These are phyloP conservation scores for Nephrotoma appendiculata DNA, from an alignment of 2,888 invertebrate genomes.

Conservation along the genomic window DNA sequence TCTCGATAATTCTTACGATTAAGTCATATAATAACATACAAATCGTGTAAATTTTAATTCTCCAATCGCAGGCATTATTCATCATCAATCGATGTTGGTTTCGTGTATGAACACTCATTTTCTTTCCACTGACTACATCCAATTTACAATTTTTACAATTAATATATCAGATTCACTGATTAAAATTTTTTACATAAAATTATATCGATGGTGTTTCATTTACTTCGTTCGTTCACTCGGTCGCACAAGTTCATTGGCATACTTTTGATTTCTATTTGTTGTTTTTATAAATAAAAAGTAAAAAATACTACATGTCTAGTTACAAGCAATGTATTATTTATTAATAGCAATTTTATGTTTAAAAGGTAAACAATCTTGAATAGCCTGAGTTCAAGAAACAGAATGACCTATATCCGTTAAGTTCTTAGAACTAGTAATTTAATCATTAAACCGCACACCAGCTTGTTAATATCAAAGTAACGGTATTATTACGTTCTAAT, in stretches of 20 bases:
- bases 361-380: neutral
- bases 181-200: neutral
- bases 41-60: neutral
- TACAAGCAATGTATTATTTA: neutral
- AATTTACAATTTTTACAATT: neutral
- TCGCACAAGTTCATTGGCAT: conserved; percentile 15
- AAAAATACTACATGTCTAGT: neutral
- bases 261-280: conserved; percentile 9
- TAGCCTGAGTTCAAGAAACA: neutral
- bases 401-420: neutral
- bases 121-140: neutral
- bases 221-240: conserved; percentile 13
- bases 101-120: neutral
- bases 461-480: neutral
- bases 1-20: neutral
- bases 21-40: neutral
- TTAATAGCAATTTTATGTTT: neutral
- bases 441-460: neutral
- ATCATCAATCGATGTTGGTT: neutral
- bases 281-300: neutral
- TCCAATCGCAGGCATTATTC: neutral
- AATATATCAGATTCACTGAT: neutral
- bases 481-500: neutral
- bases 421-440: neutral
- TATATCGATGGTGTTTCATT: neutral